Evolutionary conservation across 1,140 invertebrate species (phyloP).

Genomic region (Muscidifurax raptorellus): DNA sequence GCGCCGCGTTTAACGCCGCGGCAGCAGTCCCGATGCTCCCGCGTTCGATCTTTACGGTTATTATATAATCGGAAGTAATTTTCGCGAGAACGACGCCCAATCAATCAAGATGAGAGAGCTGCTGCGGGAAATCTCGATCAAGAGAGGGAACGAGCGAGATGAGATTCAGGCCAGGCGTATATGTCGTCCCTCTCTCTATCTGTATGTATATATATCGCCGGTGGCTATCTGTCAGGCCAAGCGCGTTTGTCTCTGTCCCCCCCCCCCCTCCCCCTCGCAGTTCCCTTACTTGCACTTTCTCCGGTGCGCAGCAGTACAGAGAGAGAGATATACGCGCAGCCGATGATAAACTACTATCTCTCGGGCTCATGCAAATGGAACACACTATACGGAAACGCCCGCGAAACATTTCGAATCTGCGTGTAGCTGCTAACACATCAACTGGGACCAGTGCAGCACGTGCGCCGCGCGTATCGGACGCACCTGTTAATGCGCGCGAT

Average conservation of each 20-base stretch:
- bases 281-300: neutral
- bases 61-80: neutral
- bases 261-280: neutral
- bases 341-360: constrained; percentile 29
- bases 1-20: too few species aligned
- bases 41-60: neutral
- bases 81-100: neutral
- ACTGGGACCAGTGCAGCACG: too few species aligned
- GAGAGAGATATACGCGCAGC: neutral
- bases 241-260: neutral
- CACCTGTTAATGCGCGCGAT: constrained; percentile 45
- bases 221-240: neutral
- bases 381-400: neutral
- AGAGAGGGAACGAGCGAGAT: neutral
- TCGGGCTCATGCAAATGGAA: constrained; percentile 42
- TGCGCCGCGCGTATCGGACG: neutral
- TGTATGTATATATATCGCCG: neutral
- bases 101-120: neutral
- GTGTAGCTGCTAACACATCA: too few species aligned
- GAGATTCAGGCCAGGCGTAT: neutral
- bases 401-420: constrained; percentile 44
- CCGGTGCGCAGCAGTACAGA: neutral
- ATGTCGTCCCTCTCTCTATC: neutral
- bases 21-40: too few species aligned
- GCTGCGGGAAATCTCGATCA: neutral